These are phyloP conservation scores for Asteroscopus sphinx DNA, from an alignment of 2,888 invertebrate species.

Conservation along the genomic window DNA sequence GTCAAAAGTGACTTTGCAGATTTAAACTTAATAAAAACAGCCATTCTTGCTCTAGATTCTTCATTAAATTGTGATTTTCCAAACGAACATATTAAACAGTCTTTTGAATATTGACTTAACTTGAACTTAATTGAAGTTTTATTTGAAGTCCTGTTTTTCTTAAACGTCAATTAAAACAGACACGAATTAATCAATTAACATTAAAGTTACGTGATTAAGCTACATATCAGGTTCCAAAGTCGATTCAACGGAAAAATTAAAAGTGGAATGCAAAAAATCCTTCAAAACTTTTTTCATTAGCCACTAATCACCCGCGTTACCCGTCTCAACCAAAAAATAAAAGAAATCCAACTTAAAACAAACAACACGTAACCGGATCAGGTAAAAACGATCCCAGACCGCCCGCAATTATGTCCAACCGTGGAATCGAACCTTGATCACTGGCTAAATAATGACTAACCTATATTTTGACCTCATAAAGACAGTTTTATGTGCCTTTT, in stretches of 20 bases:
- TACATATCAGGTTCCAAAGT: constrained; percentile 33
- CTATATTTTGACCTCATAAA: constrained; percentile 81
- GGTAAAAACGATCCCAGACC: constrained; percentile 74
- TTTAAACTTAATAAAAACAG: background rate
- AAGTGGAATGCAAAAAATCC: constrained; percentile 59
- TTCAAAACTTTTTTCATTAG: constrained; percentile 58
- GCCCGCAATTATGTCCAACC: constrained; percentile 75
- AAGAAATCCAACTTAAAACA: constrained; percentile 75
- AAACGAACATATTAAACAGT: background rate
- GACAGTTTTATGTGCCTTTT: constrained; percentile 69
- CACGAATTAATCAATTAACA: constrained; percentile 14
- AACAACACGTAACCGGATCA: constrained; percentile 72
- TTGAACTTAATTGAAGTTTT: constrained; percentile 10
- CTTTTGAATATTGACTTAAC: background rate
- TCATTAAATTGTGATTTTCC: background rate
- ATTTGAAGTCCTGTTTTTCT: constrained; percentile 6
- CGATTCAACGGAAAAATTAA: constrained; percentile 52
- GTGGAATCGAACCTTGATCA: constrained; percentile 67
- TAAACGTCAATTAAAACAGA: constrained; percentile 21
- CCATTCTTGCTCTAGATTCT: background rate
- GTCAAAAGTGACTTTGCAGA: background rate
- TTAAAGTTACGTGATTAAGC: constrained; percentile 31
- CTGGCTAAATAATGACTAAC: constrained; percentile 69
- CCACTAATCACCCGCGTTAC: constrained; percentile 68
- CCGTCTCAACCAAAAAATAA: constrained; percentile 64